Evolutionary conservation across 2,113 vertebrate genomes (phyloP).

Genomic region (Blennius ocellaris): DNA sequence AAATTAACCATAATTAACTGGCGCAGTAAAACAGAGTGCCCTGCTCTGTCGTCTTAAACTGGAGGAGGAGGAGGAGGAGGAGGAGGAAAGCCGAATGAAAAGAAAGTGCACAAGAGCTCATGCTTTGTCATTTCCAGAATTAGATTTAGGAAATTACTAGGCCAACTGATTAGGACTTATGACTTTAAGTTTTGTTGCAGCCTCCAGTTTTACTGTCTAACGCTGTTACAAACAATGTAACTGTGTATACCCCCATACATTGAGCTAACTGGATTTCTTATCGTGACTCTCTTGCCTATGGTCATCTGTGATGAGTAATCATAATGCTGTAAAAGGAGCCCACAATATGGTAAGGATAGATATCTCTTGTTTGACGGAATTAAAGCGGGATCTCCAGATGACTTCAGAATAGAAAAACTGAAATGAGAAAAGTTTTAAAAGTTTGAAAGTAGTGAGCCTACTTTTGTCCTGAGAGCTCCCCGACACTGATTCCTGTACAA

Average conservation of each 20-base stretch:
- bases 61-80: constrained; percentile 24
- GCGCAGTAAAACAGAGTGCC: constrained; percentile 24
- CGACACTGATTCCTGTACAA: constrained; percentile 30
- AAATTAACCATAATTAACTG: constrained; percentile 56
- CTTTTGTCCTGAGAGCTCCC: constrained; percentile 47
- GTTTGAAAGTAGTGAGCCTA: constrained; percentile 34
- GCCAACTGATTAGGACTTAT: constrained; percentile 52
- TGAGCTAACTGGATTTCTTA: constrained; percentile 64
- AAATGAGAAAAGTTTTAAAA: constrained; percentile 63
- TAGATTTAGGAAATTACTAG: constrained; percentile 62
- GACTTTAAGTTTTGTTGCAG: constrained; percentile 50
- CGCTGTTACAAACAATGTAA: constrained; percentile 60
- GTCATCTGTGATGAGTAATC: constrained; percentile 71
- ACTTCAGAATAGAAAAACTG: constrained; percentile 14
- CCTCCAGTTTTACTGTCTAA: constrained; percentile 56
- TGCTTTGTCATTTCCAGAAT: constrained; percentile 50
- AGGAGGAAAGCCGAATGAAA: constrained; percentile 27
- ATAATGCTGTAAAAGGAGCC: constrained; percentile 49
- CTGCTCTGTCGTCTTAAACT: constrained; percentile 22
- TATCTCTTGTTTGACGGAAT: constrained; percentile 58
- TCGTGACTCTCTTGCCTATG: constrained; percentile 54
- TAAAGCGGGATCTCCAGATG: constrained; percentile 52
- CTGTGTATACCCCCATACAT: constrained; percentile 46
- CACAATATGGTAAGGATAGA: constrained; percentile 52
- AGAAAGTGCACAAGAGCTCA: background rate